Percentiles rank a stretch among this genome's conserved stretches.
phyloP scores from a whole-genome alignment of 1,140 invertebrate species.

The Dryas iulia region DNA sequence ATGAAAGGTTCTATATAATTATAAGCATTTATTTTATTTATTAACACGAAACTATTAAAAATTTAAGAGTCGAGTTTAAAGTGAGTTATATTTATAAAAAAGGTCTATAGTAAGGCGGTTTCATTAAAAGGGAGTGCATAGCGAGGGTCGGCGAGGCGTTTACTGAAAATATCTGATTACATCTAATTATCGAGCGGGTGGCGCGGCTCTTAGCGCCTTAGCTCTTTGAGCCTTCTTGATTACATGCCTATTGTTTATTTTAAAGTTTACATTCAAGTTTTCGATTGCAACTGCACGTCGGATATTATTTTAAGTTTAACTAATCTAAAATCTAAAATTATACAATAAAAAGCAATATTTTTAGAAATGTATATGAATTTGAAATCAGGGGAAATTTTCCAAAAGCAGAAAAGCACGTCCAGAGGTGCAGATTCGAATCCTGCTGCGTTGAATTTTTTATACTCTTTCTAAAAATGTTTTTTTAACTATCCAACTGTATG shows the following conservation, averaged over 20 bases:
- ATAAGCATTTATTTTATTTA: no score
- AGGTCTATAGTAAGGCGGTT: constrained; percentile 46
- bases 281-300: not conserved
- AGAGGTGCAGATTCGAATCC: no score
- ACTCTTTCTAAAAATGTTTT: no score
- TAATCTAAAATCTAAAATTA: no score
- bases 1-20: no score
- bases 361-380: no score
- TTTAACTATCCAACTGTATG: no score
- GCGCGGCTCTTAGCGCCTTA: constrained; percentile 51
- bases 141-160: constrained; percentile 54
- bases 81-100: constrained; percentile 15
- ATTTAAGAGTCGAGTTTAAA: not conserved
- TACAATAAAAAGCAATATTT: no score
- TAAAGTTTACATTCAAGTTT: constrained; percentile 25
- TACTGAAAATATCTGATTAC: constrained; percentile 80
- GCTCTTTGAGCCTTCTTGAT: constrained; percentile 51
- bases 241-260: constrained; percentile 54
- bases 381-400: no score
- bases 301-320: no score
- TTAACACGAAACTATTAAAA: not conserved
- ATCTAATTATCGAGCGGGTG: constrained; percentile 74
- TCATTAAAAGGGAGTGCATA: constrained; percentile 74
- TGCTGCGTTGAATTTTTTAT: no score
- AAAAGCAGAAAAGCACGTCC: no score